Evolutionary conservation across 1,140 invertebrate genomes (phyloP).

Genomic region (Whitmania pigra): DNA sequence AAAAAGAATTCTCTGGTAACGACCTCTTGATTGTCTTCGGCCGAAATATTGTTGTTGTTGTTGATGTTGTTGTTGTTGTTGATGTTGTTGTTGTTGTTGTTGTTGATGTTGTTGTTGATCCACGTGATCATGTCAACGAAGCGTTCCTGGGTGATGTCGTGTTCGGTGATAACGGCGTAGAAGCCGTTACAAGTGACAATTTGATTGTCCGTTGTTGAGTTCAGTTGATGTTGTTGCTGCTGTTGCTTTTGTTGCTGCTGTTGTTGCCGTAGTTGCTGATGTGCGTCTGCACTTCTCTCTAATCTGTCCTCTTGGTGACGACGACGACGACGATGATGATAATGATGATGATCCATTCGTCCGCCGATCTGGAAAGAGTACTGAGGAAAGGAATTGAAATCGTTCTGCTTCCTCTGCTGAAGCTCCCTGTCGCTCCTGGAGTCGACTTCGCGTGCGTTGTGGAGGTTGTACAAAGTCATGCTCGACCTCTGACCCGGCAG

Average conservation of each 20-base stretch:
- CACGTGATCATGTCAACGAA: no score
- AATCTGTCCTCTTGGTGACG: background rate
- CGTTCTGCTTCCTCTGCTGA: no score
- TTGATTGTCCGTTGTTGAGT: background rate
- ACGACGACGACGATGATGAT: background rate
- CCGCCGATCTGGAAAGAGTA: no score
- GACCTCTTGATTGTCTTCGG: no score
- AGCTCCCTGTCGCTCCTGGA: no score
- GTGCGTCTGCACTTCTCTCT: background rate
- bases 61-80: background rate
- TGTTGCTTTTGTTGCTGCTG: no score
- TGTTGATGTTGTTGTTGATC: background rate
- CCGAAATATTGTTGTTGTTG: background rate
- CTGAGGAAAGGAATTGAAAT: no score
- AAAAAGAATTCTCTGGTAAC: no score
- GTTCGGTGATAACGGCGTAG: no score
- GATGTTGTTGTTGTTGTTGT: constrained; percentile 5
- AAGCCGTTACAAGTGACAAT: no score
- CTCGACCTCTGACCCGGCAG: constrained; percentile 10
- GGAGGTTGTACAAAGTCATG: constrained; percentile 10
- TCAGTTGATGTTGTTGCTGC: background rate
- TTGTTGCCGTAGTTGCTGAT: constrained; percentile 1
- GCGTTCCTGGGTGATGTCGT: no score
- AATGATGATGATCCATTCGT: background rate
- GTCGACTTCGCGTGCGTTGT: background rate